phyloP scores from a whole-genome alignment of 1,140 invertebrate genomes.

The Heliconius melpomene region DNA sequence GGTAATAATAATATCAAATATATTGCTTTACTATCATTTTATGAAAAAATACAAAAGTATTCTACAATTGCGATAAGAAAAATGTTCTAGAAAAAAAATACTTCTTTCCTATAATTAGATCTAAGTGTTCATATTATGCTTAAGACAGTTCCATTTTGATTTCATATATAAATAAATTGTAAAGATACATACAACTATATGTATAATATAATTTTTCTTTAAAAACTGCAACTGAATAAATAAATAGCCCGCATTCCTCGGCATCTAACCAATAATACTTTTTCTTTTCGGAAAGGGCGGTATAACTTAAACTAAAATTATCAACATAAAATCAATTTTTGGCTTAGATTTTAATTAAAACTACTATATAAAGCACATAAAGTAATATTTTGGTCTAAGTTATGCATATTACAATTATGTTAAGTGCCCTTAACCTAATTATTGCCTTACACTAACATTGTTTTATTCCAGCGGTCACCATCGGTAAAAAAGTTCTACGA shows the following conservation, averaged over 20 bases:
- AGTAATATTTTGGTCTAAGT: conserved; percentile 81
- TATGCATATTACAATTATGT: conserved; percentile 75
- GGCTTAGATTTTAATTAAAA: conserved; percentile 79
- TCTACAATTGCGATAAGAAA: conserved; percentile 71
- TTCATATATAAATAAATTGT: conserved; percentile 42
- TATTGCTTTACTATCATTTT: conserved; percentile 71
- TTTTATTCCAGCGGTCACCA: conserved; percentile 66
- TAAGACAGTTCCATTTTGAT: conserved; percentile 50
- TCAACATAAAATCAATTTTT: conserved; percentile 79
- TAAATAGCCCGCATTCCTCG: conserved; percentile 70
- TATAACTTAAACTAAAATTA: conserved; percentile 67
- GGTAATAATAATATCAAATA: conserved; percentile 75
- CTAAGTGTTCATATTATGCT: conserved; percentile 76
- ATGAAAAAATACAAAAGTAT: conserved; percentile 80
- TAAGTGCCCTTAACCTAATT: conserved; percentile 78
- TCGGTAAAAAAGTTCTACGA: conserved; percentile 44
- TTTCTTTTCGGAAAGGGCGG: conserved; percentile 67
- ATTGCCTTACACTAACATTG: conserved; percentile 73
- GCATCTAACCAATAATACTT: conserved; percentile 75
- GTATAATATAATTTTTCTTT: conserved; percentile 3
- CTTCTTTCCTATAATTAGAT: conserved; percentile 62
- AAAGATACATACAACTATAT: background rate
- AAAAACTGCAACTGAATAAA: conserved; percentile 42
- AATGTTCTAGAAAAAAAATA: conserved; percentile 76
- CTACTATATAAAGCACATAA: conserved; percentile 78